Evolutionary conservation across 92 coral and sea anemone genomes (phyloP).

Genomic region (Paragorgia papillata): DNA sequence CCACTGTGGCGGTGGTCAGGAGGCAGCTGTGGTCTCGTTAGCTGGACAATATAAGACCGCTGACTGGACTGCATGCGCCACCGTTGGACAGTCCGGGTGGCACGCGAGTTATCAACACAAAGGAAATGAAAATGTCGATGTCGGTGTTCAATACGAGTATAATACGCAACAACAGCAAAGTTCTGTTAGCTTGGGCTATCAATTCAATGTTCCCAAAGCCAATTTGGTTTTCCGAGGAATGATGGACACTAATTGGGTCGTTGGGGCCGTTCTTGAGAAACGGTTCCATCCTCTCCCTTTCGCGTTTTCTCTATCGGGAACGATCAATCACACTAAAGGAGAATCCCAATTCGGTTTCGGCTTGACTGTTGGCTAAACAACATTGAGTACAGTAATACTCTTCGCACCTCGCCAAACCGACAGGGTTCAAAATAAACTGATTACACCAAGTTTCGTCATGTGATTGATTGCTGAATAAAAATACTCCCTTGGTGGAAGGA

Average conservation of each 20-base stretch:
- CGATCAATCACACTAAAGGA: conserved; percentile 83
- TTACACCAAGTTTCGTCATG: no score
- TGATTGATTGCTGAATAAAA: no score
- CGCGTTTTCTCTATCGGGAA: conserved; percentile 87
- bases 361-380: conserved; percentile 76
- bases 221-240: conserved; percentile 93
- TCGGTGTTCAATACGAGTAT: conserved; percentile 96
- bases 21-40: conserved; percentile 82
- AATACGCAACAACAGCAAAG: conserved; percentile 86
- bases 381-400: neutral
- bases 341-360: conserved; percentile 97
- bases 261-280: conserved; percentile 94
- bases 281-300: conserved; percentile 94
- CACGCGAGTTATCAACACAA: conserved; percentile 96
- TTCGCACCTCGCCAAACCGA: neutral
- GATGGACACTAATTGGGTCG: conserved; percentile 98
- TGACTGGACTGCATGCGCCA: conserved; percentile 82
- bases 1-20: conserved; percentile 91
- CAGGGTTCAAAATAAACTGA: no score
- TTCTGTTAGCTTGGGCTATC: conserved; percentile 93
- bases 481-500: no score
- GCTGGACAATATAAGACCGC: conserved; percentile 83
- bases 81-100: conserved; percentile 98
- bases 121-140: conserved; percentile 96
- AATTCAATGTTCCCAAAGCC: conserved; percentile 93